Evolutionary conservation across 2,113 vertebrate genomes (phyloP), one percentile per base, ranked within the genome.

Genomic region (Regulus satrapa): DNA sequence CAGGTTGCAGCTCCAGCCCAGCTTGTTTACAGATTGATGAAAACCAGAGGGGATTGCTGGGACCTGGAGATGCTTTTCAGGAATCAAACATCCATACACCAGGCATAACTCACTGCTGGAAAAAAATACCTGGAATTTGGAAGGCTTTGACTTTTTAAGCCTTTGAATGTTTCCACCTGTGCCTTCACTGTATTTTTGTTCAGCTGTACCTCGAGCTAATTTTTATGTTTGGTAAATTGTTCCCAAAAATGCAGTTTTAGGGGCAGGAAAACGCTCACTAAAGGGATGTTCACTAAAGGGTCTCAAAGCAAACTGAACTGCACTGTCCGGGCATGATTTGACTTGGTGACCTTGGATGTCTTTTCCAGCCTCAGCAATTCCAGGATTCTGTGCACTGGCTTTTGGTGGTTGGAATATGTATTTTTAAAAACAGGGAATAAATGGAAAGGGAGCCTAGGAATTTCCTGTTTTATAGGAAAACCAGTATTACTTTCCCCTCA

Each of bases 351-450:
- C 28, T 52, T 38, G 46, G 28, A n/a, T 43, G 23, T 28, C 15
- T 19, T 61, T 61, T 38, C 24, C 54, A 38, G 0, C 23, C 73
- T 28, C 23, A 24, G 0, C 4, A 2, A 52, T n/a, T 52, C 54
- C 62, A 51, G 64, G 18, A 38, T 54, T 77, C 38, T 49, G 14
- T 21, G 8, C 18, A 21, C 18, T 56, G 64, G 3, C 8, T 48
- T 45, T 75, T 45, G 7, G 6, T 17, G 40, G 12, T 4, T 58
- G 67, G 38, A 75, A 48, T 52, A 8, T 5, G 2, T 14, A 2
- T 6, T 43, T 80, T 46, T 51, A 20, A 34, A 64, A 68, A 8
- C 7, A 21, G 18, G 23, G 4, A 59, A 16, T 17, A 29, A 54
- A 72, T 13, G 20, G 29, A 41, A 52, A 38, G 14, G 24, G 18